Percentiles rank a stretch among this genome's conserved stretches.
These are phyloP conservation scores for Intellagama lesueurii DNA, from an alignment of 2,797 vertebrate species.

Conservation along the genomic window DNA sequence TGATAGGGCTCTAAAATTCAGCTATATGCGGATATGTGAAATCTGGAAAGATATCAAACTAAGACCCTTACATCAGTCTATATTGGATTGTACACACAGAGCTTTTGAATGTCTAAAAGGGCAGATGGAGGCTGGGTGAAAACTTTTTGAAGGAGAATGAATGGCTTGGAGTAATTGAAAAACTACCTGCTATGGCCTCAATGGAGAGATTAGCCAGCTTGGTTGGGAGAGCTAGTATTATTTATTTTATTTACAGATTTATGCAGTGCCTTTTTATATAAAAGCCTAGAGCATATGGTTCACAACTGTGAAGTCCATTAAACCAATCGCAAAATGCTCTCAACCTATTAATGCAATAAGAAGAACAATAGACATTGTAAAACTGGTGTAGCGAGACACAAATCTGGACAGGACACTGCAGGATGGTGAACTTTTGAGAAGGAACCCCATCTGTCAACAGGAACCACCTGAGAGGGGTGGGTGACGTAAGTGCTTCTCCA, in stretches of 20 bases:
- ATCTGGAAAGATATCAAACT: neutral
- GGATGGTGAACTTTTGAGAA: no score
- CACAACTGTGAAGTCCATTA: neutral
- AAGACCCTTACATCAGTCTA: neutral
- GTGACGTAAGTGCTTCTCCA: neutral
- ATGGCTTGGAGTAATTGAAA: neutral
- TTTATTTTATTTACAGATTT: neutral
- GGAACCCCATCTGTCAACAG: neutral
- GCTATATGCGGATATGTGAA: neutral
- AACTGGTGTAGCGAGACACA: no score
- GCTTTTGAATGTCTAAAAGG: neutral
- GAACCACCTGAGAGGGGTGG: neutral
- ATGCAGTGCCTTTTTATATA: neutral
- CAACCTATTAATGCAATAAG: no score
- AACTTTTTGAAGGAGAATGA: neutral
- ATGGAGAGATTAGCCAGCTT: rapidly evolving
- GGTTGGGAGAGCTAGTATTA: rapidly evolving
- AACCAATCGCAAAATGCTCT: neutral
- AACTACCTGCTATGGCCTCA: neutral
- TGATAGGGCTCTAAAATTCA: neutral
- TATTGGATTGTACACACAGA: no score
- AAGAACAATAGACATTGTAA: no score
- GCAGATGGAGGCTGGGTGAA: neutral
- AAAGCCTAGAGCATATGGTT: neutral
- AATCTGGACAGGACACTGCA: no score